phyloP scores from a whole-genome alignment of 2,797 vertebrate species.

The Podarcis siculus region DNA sequence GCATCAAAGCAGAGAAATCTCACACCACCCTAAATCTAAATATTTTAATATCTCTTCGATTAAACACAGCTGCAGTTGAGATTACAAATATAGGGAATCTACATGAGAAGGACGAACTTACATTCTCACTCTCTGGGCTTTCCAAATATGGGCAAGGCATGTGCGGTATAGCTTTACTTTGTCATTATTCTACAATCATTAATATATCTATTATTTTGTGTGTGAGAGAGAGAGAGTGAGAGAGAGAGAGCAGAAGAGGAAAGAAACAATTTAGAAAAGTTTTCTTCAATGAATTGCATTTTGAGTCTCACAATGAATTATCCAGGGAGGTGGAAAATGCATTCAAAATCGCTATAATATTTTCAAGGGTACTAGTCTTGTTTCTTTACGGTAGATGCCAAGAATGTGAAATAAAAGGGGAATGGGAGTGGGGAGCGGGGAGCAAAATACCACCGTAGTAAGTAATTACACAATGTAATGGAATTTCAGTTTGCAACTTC shows the following conservation, averaged over 20 bases:
- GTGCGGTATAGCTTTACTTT: not conserved
- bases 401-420: slow-evolving; percentile 12
- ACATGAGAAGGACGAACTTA: not conserved
- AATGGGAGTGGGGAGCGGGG: fast-evolving
- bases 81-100: not conserved
- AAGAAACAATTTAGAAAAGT: not conserved
- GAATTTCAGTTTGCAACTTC: slow-evolving; percentile 44
- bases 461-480: slow-evolving; percentile 28
- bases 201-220: not conserved
- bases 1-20: not conserved
- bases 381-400: not conserved
- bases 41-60: not conserved
- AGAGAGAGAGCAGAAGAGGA: not conserved
- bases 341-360: not conserved
- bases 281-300: not conserved
- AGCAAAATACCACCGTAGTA: slow-evolving; percentile 4
- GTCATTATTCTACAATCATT: not conserved
- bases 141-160: not conserved
- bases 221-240: not conserved
- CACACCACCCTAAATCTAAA: not conserved
- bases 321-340: not conserved
- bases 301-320: not conserved
- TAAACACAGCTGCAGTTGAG: not conserved
- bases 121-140: not conserved
- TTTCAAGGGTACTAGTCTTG: slow-evolving; percentile 12